A percentile compares a stretch with the other conserved stretches of the same genome.
These are phyloP conservation scores for Mionectes macconnelli DNA, from an alignment of 2,113 vertebrate species.

Conservation along the genomic window DNA sequence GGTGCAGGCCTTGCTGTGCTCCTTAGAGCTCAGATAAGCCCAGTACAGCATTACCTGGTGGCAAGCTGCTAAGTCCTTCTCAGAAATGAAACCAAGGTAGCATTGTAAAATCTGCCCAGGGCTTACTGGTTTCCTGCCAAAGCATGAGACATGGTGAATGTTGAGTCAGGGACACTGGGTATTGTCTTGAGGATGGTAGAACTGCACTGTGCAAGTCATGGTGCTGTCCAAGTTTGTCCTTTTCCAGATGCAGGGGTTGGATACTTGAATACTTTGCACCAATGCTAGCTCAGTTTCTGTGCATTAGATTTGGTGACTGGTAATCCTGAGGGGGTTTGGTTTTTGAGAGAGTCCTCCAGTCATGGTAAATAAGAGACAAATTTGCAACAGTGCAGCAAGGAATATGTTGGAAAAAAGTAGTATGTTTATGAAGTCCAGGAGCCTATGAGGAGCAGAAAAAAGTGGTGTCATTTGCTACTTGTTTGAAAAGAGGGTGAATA, in stretches of 20 bases:
- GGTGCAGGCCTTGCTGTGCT: background rate
- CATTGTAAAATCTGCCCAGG: background rate
- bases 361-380: background rate
- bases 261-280: background rate
- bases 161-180: background rate
- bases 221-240: background rate
- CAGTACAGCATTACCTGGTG: background rate
- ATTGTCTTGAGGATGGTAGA: background rate
- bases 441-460: background rate
- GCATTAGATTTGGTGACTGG: background rate
- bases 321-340: background rate
- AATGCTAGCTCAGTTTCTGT: background rate
- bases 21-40: background rate
- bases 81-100: background rate
- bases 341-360: background rate
- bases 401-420: background rate
- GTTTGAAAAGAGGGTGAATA: background rate
- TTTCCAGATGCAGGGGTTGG: background rate
- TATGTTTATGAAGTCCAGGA: background rate
- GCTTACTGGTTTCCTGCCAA: background rate
- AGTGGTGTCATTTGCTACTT: background rate
- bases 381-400: background rate
- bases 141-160: rapidly evolving
- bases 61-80: background rate
- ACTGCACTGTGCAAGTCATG: background rate